phyloP scores from a whole-genome alignment of 2,113 vertebrate genomes.

The Petrocephalus microphthalmus region DNA sequence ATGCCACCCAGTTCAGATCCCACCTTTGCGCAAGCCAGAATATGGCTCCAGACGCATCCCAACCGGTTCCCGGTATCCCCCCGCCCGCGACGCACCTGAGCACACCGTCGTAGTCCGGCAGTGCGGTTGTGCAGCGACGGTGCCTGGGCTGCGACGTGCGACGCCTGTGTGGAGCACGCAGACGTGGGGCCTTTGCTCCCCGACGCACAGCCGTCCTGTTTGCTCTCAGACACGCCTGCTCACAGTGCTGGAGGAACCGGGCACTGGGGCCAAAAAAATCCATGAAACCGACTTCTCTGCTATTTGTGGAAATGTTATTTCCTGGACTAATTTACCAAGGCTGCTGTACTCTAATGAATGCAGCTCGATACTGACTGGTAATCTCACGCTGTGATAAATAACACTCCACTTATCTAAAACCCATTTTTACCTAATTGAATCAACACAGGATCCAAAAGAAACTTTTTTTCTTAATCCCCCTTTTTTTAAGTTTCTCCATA shows the following conservation, averaged over 20 bases:
- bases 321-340: conserved; percentile 53
- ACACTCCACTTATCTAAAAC: conserved; percentile 59
- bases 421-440: conserved; percentile 58
- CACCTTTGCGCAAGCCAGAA: neutral
- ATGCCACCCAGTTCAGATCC: neutral
- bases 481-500: neutral
- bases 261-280: conserved; percentile 31
- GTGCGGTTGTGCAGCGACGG: neutral
- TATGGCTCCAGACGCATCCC: neutral
- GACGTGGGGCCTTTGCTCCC: neutral
- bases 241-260: neutral
- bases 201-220: neutral
- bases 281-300: conserved; percentile 41
- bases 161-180: neutral
- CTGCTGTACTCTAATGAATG: conserved; percentile 58
- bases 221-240: neutral
- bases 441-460: conserved; percentile 46
- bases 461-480: conserved; percentile 32
- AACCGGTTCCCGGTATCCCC: neutral
- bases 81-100: neutral
- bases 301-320: conserved; percentile 56
- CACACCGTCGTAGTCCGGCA: no score
- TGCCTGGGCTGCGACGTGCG: neutral
- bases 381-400: conserved; percentile 58
- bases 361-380: conserved; percentile 51